A percentile compares a stretch with the other conserved stretches of the same genome.
phyloP scores from a whole-genome alignment of 2,888 invertebrate genomes.

The Aethes cnicana region DNA sequence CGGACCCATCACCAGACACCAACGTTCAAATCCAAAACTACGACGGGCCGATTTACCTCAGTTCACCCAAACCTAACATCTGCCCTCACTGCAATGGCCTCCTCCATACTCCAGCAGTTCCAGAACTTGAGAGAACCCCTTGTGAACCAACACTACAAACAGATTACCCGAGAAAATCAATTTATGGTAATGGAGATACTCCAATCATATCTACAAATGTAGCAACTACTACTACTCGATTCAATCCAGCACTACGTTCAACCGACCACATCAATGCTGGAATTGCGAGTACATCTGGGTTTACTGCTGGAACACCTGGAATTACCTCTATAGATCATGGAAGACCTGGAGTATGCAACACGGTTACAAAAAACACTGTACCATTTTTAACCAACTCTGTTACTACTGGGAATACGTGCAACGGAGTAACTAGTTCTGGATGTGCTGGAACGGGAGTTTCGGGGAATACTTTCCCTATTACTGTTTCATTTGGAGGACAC shows the following conservation, averaged over 20 bases:
- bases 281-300: no score
- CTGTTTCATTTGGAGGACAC: constrained; percentile 21
- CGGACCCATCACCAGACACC: constrained; percentile 42
- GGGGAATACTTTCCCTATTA: neutral
- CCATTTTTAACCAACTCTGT: no score
- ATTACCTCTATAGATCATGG: no score
- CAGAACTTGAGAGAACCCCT: neutral
- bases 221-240: neutral
- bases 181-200: neutral
- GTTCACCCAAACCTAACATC: constrained; percentile 28
- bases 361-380: no score
- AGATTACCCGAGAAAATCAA: constrained; percentile 7
- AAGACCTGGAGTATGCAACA: no score
- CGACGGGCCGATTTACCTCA: constrained; percentile 53
- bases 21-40: constrained; percentile 57
- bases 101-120: neutral
- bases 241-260: no score
- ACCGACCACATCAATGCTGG: no score
- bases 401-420: neutral
- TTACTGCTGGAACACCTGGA: no score
- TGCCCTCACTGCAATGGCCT: constrained; percentile 21
- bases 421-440: neutral
- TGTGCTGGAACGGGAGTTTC: neutral
- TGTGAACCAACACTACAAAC: neutral
- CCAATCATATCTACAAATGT: neutral